phyloP scores from a whole-genome alignment of 1,140 invertebrate genomes.

The Drosophila rufa region DNA sequence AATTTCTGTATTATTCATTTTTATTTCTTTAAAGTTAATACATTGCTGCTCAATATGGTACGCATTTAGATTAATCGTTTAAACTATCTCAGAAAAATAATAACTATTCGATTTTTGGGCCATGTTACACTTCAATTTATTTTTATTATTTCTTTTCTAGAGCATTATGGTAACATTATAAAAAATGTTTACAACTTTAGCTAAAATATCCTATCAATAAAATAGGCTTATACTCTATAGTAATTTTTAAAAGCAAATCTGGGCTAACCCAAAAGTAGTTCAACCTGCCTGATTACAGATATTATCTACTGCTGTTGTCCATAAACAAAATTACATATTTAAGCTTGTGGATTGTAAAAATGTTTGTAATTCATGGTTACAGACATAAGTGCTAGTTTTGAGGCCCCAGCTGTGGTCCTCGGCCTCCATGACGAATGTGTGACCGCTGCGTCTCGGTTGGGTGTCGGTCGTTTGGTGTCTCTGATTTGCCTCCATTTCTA shows the following conservation, averaged over 20 bases:
- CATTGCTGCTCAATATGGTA: no score
- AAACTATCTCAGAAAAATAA: background rate
- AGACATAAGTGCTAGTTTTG: constrained; percentile 13
- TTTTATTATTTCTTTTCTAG: no score
- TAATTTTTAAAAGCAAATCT: background rate
- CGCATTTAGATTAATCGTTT: no score
- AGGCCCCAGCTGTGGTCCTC: constrained; percentile 17
- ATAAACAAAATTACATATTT: constrained; percentile 5
- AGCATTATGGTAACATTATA: no score
- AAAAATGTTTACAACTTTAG: no score
- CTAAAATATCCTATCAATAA: background rate
- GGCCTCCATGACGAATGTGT: constrained; percentile 53
- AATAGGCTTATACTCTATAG: background rate
- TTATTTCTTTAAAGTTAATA: background rate
- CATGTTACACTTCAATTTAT: no score
- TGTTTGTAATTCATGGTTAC: background rate
- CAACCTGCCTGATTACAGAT: background rate
- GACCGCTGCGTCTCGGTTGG: constrained; percentile 46
- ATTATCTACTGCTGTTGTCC: background rate
- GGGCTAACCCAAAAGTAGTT: background rate
- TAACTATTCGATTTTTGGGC: no score
- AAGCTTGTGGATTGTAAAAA: constrained; percentile 1
- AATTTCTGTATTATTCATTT: no score
- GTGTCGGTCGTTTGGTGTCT: constrained; percentile 43
- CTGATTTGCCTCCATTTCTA: constrained; percentile 51